Percentiles rank a stretch among this genome's conserved stretches.
phyloP scores from a whole-genome alignment of 2,113 vertebrate species.

The Budorcas taxicolor region DNA sequence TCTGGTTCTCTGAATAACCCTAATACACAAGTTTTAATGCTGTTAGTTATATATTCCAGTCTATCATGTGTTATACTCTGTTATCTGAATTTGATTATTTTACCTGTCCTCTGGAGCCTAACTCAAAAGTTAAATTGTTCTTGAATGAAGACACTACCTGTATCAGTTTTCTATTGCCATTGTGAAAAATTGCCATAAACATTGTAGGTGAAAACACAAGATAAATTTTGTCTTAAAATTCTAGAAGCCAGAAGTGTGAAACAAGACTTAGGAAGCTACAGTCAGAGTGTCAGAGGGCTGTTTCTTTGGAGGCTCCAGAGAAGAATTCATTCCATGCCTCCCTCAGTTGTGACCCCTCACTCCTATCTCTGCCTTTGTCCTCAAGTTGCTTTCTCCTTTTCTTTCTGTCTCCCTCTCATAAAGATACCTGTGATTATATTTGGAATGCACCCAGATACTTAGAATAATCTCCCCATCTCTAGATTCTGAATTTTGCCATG shows the following conservation, averaged over 20 bases:
- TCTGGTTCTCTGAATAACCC: background rate
- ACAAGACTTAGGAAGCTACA: background rate
- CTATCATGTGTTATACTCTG: background rate
- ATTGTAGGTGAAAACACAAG: background rate
- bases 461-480: background rate
- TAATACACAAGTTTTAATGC: background rate
- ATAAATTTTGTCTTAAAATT: background rate
- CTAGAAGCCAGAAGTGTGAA: background rate
- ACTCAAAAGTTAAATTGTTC: background rate
- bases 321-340: background rate
- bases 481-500: background rate
- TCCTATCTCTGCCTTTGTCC: background rate
- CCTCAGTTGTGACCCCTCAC: too few relatives aligned
- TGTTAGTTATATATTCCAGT: background rate
- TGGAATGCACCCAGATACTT: background rate
- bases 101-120: background rate
- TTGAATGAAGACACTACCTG: background rate
- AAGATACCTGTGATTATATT: background rate
- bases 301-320: background rate
- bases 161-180: background rate
- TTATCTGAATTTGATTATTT: background rate
- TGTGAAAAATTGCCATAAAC: background rate
- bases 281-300: background rate
- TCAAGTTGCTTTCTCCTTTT: background rate
- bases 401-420: background rate